Evolutionary conservation across 2,888 invertebrate genomes (phyloP), one percentile per base, ranked within the genome.

Genomic region (Meiosimyza platycephala): DNA sequence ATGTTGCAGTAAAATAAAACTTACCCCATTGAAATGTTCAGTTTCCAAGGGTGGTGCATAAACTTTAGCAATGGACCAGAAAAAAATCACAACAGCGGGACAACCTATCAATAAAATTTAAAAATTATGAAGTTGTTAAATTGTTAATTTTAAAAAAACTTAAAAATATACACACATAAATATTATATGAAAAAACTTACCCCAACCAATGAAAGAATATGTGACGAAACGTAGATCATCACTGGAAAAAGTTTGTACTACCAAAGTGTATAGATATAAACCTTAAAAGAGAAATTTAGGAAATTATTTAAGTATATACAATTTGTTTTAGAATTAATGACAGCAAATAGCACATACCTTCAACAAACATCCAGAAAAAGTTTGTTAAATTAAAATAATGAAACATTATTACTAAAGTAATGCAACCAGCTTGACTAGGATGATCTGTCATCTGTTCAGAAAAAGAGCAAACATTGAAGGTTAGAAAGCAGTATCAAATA

Each of bases 291-390:
- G 11, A 60, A 71, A 33, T 50, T 63, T 48, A 40, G 11, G 40
- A 52, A 55, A n/a, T 48, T 70, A 16, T 50, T 50, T 18, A 60
- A 68, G 1, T 0, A n/a, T 54, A 11, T 54, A 22, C 1, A 54
- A 54, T 54, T 54, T 54, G 12, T 6, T 22, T 16, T 5, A 57
- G 1, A 57, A 57, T 15, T 47, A 7, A 16, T 16, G 51, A 4
- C 4, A 48, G 47, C 18, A 50, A n/a, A 28, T 28, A 28, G 12
- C 65, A 69, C 72, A 88, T 88, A 95, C 96, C 96, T 92, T 96
- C 96, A 18, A 98, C 96, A 83, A 98, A 94, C 97, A 98, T 98
- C 98, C 98, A 98, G 89, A 97, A 98, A 89, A 97, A 98, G 85
- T 96, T 97, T 47, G 97, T 96, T 81, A 96, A 90, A 85, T 95